Evolutionary conservation across 2,888 invertebrate genomes (phyloP).

Genomic region (Serripes groenlandicus): DNA sequence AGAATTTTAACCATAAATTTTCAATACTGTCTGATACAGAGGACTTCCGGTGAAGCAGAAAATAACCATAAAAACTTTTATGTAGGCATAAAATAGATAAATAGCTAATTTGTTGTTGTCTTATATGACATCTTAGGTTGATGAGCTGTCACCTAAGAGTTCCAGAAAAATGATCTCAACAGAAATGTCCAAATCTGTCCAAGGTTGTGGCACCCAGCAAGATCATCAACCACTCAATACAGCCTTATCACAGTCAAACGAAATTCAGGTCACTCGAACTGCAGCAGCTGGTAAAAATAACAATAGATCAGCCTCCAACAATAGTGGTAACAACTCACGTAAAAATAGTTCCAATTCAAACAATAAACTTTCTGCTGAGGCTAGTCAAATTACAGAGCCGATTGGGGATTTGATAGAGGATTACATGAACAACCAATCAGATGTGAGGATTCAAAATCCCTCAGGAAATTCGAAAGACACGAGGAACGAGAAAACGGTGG

Average conservation of each 20-base stretch:
- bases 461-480: not conserved
- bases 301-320: not conserved
- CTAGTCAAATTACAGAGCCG: not conserved
- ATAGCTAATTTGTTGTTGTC: not conserved
- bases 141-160: constrained; percentile 73
- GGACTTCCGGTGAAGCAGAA: no score
- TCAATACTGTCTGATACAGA: no score
- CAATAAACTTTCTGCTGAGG: constrained; percentile 5
- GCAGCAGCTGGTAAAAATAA: constrained; percentile 6
- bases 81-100: no score
- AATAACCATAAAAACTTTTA: no score
- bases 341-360: not conserved
- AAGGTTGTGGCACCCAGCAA: constrained; percentile 62
- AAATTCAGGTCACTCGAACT: constrained; percentile 15
- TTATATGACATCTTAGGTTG: constrained; percentile 70
- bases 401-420: constrained; percentile 24
- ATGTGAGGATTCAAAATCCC: not conserved
- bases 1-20: no score
- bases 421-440: not conserved
- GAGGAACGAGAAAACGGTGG: not conserved
- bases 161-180: constrained; percentile 66
- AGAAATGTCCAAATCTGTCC: constrained; percentile 62
- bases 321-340: not conserved
- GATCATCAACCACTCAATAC: not conserved
- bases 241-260: not conserved